Percentiles rank a stretch among this genome's conserved stretches.
phyloP scores from a whole-genome alignment of 23 tunicate genomes.

The Pegea sp. region DNA sequence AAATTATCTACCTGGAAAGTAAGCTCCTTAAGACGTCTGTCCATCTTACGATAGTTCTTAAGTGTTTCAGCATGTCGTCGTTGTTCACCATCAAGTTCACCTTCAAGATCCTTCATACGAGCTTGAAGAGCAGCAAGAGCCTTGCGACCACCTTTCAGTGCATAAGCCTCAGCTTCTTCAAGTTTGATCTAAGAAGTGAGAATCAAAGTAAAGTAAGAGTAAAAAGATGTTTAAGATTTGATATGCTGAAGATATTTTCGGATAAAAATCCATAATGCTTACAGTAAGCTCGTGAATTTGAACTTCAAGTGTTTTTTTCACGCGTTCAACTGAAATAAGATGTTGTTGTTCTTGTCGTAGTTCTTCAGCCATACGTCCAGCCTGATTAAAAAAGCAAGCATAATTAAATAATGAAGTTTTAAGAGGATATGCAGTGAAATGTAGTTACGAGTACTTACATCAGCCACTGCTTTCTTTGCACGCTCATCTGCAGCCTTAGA shows the following conservation, averaged over 20 bases:
- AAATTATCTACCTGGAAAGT: conserved; percentile 56
- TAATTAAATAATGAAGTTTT: background rate
- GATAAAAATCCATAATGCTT: too few species aligned
- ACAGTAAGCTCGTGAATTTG: conserved; percentile 93
- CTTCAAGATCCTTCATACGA: conserved; percentile 84
- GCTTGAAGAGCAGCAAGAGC: conserved; percentile 79
- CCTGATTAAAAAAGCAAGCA: conserved; percentile 12
- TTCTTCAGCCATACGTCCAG: conserved; percentile 93
- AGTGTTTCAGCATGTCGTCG: conserved; percentile 85
- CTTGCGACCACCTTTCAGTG: conserved; percentile 90
- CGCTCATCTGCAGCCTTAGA: conserved; percentile 74
- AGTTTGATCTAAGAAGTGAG: conserved; percentile 38
- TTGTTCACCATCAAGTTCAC: conserved; percentile 82
- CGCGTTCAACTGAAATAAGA: conserved; percentile 46
- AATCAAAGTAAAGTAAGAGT: background rate
- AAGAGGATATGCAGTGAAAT: too few species aligned
- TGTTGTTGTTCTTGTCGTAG: conserved; percentile 90
- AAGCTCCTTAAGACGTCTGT: conserved; percentile 79
- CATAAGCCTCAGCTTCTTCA: conserved; percentile 89
- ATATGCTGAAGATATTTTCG: too few species aligned
- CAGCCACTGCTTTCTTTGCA: conserved; percentile 90
- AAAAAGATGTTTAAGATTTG: too few species aligned
- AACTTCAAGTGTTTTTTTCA: conserved; percentile 72
- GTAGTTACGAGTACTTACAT: conserved; percentile 32
- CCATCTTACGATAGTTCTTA: conserved; percentile 92